Evolutionary conservation across 1,140 invertebrate species (phyloP).

Genomic region (Heliconius nattereri): DNA sequence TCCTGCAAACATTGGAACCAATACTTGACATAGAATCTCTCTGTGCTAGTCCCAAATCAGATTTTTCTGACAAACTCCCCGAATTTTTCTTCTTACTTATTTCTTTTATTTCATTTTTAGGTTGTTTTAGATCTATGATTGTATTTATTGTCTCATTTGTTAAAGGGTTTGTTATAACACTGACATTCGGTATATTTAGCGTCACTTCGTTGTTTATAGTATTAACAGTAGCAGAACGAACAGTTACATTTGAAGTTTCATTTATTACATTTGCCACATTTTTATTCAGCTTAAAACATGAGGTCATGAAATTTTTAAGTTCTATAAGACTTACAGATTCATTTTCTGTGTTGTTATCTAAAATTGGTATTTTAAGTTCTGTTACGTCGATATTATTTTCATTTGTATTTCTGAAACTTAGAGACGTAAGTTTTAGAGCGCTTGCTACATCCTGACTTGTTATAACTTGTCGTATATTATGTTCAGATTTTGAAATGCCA

Average conservation of each 20-base stretch:
- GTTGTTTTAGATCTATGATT: conserved; percentile 46
- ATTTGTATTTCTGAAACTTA: conserved; percentile 51
- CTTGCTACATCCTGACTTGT: conserved; percentile 65
- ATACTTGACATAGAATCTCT: conserved; percentile 74
- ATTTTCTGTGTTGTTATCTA: conserved; percentile 49
- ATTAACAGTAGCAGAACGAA: conserved; percentile 46
- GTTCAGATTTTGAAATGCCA: conserved; percentile 71
- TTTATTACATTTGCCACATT: conserved; percentile 39
- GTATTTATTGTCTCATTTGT: conserved; percentile 54
- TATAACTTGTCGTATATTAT: conserved; percentile 63
- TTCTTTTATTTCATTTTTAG: conserved; percentile 45
- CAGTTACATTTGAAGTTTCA: conserved; percentile 49
- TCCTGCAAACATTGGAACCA: conserved; percentile 76
- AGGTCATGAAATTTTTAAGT: conserved; percentile 67
- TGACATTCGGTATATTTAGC: conserved; percentile 46
- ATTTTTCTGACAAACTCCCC: conserved; percentile 59
- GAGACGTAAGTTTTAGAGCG: conserved; percentile 59
- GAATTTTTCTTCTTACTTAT: conserved; percentile 62
- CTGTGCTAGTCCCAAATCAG: conserved; percentile 56
- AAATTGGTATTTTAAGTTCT: conserved; percentile 61
- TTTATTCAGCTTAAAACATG: conserved; percentile 65
- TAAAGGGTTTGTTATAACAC: conserved; percentile 41
- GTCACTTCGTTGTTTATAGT: conserved; percentile 47
- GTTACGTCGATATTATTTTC: conserved; percentile 48
- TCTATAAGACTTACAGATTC: conserved; percentile 60